Conservation (phyloP, 2,888 invertebrate species). For the Aspidiotus rigidus region DNA sequence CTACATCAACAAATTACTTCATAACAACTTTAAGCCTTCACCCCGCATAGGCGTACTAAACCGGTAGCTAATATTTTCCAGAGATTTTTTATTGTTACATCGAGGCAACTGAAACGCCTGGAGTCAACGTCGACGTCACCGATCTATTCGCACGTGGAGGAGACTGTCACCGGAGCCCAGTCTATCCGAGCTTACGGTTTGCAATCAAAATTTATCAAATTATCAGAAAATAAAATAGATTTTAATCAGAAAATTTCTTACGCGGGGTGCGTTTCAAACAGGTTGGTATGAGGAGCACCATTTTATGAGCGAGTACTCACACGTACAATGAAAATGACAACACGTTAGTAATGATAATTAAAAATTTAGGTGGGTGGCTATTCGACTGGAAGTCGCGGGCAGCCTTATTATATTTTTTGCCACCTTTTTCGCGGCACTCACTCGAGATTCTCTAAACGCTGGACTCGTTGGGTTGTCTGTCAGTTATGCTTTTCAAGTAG, state of each 20-base stretch:
- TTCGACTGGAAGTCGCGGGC: constrained; percentile 92
- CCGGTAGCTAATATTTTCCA: constrained; percentile 45
- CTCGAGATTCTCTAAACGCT: constrained; percentile 57
- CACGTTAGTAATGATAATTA: neutral
- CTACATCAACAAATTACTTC: no score
- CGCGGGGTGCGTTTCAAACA: constrained; percentile 83
- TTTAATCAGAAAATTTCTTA: constrained; percentile 86
- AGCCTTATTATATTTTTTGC: constrained; percentile 92
- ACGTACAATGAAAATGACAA: neutral
- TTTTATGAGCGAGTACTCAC: constrained; percentile 51
- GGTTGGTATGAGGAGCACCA: constrained; percentile 58
- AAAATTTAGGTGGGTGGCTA: constrained; percentile 72
- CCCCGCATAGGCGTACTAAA: no score
- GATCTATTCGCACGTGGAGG: constrained; percentile 93
- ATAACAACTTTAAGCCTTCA: no score
- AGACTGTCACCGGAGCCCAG: constrained; percentile 74
- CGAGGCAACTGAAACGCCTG: constrained; percentile 84
- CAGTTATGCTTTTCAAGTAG: constrained; percentile 72
- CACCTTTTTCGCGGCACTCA: constrained; percentile 81
- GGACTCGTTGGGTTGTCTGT: constrained; percentile 83
- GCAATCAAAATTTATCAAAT: constrained; percentile 69
- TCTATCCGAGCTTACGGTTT: constrained; percentile 80
- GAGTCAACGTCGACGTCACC: constrained; percentile 91
- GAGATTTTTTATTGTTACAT: constrained; percentile 88
- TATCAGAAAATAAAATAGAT: constrained; percentile 84